phyloP scores from a whole-genome alignment of 2,113 vertebrate genomes.

The Cryptotis parvus region DNA sequence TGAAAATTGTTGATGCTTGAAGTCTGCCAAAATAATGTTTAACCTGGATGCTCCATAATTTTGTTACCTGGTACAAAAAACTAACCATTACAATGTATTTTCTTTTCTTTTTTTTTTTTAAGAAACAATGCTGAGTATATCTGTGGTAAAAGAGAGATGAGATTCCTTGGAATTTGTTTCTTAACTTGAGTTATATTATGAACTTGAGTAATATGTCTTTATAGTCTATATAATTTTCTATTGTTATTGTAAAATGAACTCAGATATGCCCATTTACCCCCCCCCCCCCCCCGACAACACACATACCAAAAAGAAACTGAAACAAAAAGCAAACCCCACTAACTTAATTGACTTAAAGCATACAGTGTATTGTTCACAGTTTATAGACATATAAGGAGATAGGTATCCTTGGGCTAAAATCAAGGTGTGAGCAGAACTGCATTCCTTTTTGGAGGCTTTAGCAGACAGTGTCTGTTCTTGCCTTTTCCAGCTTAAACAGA shows the following conservation, averaged over 20 bases:
- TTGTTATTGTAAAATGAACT: not conserved
- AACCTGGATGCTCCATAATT: not conserved
- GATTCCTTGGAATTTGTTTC: not conserved
- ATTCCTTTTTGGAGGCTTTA: not conserved
- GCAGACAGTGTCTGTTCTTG: not conserved
- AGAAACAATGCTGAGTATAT: slow-evolving; percentile 33
- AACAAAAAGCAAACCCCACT: not conserved
- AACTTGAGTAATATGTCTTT: not conserved
- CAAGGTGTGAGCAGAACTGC: not conserved
- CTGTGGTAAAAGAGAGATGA: not conserved
- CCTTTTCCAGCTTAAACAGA: not conserved
- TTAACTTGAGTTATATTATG: not conserved
- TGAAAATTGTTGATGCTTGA: not conserved
- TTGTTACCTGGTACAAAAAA: not conserved
- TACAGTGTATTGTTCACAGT: not conserved
- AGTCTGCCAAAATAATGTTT: not conserved
- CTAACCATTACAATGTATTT: not conserved
- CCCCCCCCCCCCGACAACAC: too few relatives aligned
- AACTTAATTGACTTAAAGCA: not conserved
- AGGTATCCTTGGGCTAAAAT: not conserved
- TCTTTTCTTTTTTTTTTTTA: not conserved
- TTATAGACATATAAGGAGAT: not conserved
- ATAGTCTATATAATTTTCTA: slow-evolving; percentile 6
- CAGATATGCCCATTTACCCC: too few relatives aligned
- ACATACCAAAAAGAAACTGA: too few relatives aligned